These are phyloP conservation scores for Aquatica leii DNA, from an alignment of 2,888 invertebrate species.

Conservation along the genomic window DNA sequence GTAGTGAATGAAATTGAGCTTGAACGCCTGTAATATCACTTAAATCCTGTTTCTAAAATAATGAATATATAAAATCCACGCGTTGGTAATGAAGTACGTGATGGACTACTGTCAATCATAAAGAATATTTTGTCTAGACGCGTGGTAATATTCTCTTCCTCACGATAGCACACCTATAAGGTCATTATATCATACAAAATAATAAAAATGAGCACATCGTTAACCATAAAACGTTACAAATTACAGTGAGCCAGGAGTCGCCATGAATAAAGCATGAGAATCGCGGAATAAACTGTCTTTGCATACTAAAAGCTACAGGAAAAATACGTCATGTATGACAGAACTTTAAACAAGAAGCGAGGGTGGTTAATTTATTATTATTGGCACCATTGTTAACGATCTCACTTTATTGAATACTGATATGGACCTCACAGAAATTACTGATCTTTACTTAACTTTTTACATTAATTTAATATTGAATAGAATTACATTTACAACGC, in stretches of 20 bases:
- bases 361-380: slow-evolving; percentile 60
- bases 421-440: slow-evolving; percentile 55
- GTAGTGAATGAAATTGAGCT: slow-evolving; percentile 11
- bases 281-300: slow-evolving; percentile 50
- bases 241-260: slow-evolving; percentile 54
- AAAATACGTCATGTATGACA: slow-evolving; percentile 54
- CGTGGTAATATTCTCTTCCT: slow-evolving; percentile 42
- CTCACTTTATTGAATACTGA: slow-evolving; percentile 55
- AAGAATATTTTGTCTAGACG: slow-evolving; percentile 44
- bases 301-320: slow-evolving; percentile 49
- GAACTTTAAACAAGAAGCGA: slow-evolving; percentile 49
- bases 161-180: slow-evolving; percentile 43
- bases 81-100: slow-evolving; percentile 37
- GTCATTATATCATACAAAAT: slow-evolving; percentile 51
- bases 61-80: slow-evolving; percentile 33
- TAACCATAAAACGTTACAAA: slow-evolving; percentile 58
- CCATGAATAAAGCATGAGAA: slow-evolving; percentile 57
- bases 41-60: slow-evolving; percentile 32
- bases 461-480: slow-evolving; percentile 36
- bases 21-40: slow-evolving; percentile 19
- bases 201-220: slow-evolving; percentile 54
- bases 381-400: slow-evolving; percentile 60
- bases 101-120: slow-evolving; percentile 35
- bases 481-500: slow-evolving; percentile 25
- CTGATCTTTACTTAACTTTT: slow-evolving; percentile 21